phyloP scores from a whole-genome alignment of 2,888 invertebrate species.

The Melipona beecheii region DNA sequence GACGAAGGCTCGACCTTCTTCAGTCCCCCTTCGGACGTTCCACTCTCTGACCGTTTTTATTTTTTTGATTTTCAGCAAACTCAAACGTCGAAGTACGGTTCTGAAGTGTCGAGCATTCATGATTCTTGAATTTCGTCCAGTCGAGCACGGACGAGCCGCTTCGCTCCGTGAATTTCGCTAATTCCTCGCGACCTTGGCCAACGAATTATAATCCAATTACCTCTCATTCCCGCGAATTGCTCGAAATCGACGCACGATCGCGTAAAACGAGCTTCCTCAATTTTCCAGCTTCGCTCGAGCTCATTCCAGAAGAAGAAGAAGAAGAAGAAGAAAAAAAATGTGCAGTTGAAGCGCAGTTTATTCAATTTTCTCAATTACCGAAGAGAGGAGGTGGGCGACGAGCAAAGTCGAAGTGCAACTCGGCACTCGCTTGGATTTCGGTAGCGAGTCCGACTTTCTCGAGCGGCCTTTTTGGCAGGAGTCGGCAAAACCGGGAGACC shows the following conservation, averaged over 20 bases:
- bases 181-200: slow-evolving; percentile 11
- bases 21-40: not conserved
- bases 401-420: not conserved
- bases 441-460: slow-evolving; percentile 9
- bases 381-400: not conserved
- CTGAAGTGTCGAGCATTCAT: too few species aligned
- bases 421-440: slow-evolving; percentile 1
- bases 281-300: slow-evolving; percentile 35
- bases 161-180: not conserved
- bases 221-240: slow-evolving; percentile 67
- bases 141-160: not conserved
- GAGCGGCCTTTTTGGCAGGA: slow-evolving; percentile 14
- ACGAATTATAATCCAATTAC: slow-evolving; percentile 46
- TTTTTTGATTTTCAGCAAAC: too few species aligned
- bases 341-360: not conserved
- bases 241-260: not conserved
- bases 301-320: not conserved
- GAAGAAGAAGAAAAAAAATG: not conserved
- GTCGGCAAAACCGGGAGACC: slow-evolving; percentile 25
- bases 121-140: too few species aligned
- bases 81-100: too few species aligned
- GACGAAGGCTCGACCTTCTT: not conserved
- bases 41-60: not conserved
- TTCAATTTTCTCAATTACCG: slow-evolving; percentile 9
- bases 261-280: slow-evolving; percentile 29